Base-by-base conservation (phyloP, 2,888 invertebrate species). In the Alitta virens region DNA sequence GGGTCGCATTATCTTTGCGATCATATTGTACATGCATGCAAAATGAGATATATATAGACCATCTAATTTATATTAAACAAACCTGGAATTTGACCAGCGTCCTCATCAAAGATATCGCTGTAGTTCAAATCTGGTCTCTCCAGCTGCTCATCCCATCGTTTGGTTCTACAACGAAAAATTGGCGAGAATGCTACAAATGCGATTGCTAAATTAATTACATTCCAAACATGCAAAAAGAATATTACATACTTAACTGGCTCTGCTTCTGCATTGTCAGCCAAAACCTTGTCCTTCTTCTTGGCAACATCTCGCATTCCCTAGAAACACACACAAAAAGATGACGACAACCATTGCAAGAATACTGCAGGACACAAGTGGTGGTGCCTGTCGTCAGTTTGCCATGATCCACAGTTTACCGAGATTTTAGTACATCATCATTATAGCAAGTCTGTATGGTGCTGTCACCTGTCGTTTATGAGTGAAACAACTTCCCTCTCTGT, bases 121-220 rank as follows among this genome's bases (percentile, higher is more conserved):
- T 98, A 98, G 83, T 98, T 94, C 60, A 98, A 82, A 49, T 94
- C 91, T 0, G 97, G 97, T 79, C 96, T 94, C 81, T 94, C 95
- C 64, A 97, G 81, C 14, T 91, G 89, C 83, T 98, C 97, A 81
- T 97, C 95, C 97, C 97, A 97, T 63, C 93, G 88, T 82, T 95
- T 95, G 0, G 94, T 94, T 75, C 94, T 92, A 12, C 33, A 33
- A 33, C 33, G 12, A 7, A 33, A 33, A 5, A n/a, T n/a, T n/a
- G n/a, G n/a, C n/a, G n/a, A n/a, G n/a, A n/a, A n/a, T n/a, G n/a
- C n/a, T n/a, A n/a, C n/a, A n/a, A n/a, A n/a, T n/a, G n/a, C n/a
- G n/a, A n/a, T n/a, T n/a, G n/a, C n/a, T n/a, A n/a, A n/a, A n/a
- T n/a, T n/a, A n/a, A n/a, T n/a, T n/a, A n/a, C 33, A 33, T 33